Base-by-base conservation (phyloP, 2,888 invertebrate species). In the Villa cingulata region DNA sequence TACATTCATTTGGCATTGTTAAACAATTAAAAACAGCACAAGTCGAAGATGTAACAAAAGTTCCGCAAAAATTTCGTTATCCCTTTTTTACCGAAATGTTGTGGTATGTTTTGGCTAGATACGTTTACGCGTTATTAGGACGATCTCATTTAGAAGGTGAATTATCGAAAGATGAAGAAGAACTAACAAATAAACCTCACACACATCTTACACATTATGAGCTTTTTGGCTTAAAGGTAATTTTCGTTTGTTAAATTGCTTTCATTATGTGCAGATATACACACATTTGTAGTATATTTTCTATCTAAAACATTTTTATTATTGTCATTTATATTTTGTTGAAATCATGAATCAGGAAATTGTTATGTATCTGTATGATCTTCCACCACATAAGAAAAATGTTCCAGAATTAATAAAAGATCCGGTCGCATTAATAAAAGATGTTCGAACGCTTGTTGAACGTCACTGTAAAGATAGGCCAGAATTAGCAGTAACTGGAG, bases 71-170 rank as follows among this genome's bases (percentile, higher is more conserved):
- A 73, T 97, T 95, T 72, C 83, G 97, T 0, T 97, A 96, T 67
- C 97, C 97, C 1, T 96, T 95, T 72, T 97, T 92, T 71, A 91
- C 90, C 15, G 96, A 97, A 72, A 94, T 97, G 85, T 72, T 94
- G 50, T 97, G 97, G 95, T 97, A 96, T 71, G 92, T 95, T 37
- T 71, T 96, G 56, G 94, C 92, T 59, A 79, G 90, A 38, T 96
- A 96, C 68, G 89, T 95, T 34, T 80, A 81, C 57, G 86, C 88
- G 48, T 70, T 96, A 45, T 72, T 92, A 48, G 92, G 92, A 0
- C 78, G 83, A 51, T 83, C 83, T 39, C 90, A 91, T 66, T 72
- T 92, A 43, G 74, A 79, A 7, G 62, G 62, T 5, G 67, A 65
- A 48, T 54, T 58, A 3, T 66, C 66, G 42, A 58, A 61, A 41